Evolutionary conservation across 2,113 vertebrate species (phyloP).

Genomic region (Cichladusa arquata): DNA sequence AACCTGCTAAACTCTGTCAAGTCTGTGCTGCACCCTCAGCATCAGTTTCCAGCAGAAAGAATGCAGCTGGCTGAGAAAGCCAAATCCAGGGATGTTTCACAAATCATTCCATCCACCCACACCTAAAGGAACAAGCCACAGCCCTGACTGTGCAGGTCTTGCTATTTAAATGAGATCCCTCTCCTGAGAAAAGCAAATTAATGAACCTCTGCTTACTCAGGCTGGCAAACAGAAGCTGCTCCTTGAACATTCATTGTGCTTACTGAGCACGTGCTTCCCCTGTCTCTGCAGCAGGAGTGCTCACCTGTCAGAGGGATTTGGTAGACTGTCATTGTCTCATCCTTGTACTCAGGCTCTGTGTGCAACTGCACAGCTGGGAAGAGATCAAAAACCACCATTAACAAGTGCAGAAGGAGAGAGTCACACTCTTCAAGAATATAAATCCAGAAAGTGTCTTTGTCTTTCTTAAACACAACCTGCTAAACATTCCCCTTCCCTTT

Average conservation of each 20-base stretch:
- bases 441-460: neutral
- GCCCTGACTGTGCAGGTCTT: neutral
- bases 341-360: slow-evolving; percentile 74
- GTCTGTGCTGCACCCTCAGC: neutral
- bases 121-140: neutral
- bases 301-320: slow-evolving; percentile 89
- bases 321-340: slow-evolving; percentile 81
- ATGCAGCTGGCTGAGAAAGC: neutral
- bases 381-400: neutral
- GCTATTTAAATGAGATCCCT: neutral
- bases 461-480: neutral
- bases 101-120: neutral
- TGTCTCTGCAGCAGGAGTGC: neutral
- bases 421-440: neutral
- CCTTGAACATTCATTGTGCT: neutral
- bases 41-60: neutral
- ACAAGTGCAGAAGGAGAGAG: neutral
- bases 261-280: neutral
- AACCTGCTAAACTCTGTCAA: neutral
- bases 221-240: neutral
- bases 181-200: neutral
- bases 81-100: neutral
- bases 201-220: neutral
- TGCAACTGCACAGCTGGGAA: slow-evolving; percentile 72
- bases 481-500: neutral